These are phyloP conservation scores for Steatocranus sp. DNA, from an alignment of 2,797 vertebrate species.

Conservation along the genomic window DNA sequence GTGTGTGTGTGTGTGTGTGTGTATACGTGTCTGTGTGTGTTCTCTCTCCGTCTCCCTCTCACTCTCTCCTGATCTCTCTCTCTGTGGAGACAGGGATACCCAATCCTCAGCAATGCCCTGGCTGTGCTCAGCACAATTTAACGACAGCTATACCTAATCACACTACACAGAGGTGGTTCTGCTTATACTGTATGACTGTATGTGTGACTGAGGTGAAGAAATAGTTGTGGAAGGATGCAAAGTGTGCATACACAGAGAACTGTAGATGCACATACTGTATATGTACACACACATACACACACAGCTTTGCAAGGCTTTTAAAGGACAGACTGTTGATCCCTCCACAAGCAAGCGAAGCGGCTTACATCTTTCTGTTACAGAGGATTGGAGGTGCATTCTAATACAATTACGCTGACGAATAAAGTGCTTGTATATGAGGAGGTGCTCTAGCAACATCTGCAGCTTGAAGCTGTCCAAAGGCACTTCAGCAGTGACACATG, in stretches of 20 bases:
- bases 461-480: slow-evolving; percentile 26
- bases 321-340: slow-evolving; percentile 66
- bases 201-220: slow-evolving; percentile 22
- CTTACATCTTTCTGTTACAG: slow-evolving; percentile 69
- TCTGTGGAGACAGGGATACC: slow-evolving; percentile 67
- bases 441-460: slow-evolving; percentile 38
- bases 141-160: slow-evolving; percentile 73
- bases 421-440: slow-evolving; percentile 49
- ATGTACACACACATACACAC: neutral
- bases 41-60: neutral
- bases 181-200: slow-evolving; percentile 36
- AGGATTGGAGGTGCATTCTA: slow-evolving; percentile 66
- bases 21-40: slow-evolving; percentile 22
- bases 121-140: slow-evolving; percentile 72
- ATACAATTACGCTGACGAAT: slow-evolving; percentile 67
- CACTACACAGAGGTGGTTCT: slow-evolving; percentile 64
- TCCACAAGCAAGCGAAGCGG: slow-evolving; percentile 64
- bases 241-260: neutral
- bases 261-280: neutral
- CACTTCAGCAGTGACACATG: slow-evolving; percentile 15
- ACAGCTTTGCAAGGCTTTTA: slow-evolving; percentile 51
- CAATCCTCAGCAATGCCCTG: slow-evolving; percentile 74
- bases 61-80: neutral
- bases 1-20: slow-evolving; percentile 32
- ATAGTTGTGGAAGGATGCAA: slow-evolving; percentile 11